A percentile compares a stretch with the other conserved stretches of the same genome.
Evolutionary conservation across 2,797 vertebrate genomes (phyloP).

Genomic region (Ptychadena robeensis): DNA sequence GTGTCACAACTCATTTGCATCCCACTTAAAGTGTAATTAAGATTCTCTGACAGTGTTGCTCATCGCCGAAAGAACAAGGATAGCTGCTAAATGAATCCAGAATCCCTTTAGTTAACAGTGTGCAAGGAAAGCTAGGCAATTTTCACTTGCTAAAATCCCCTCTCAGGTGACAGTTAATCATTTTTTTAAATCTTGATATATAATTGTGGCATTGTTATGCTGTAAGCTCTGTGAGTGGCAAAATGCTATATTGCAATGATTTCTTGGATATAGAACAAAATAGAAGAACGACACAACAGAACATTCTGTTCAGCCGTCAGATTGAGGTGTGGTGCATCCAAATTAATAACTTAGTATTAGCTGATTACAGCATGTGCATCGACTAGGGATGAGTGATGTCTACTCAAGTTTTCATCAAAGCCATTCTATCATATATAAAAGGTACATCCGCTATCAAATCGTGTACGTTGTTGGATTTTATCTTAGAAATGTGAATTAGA

Average conservation of each 20-base stretch:
- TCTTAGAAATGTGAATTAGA: not conserved
- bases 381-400: not conserved
- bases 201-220: constrained; percentile 50
- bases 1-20: constrained; percentile 85
- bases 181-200: constrained; percentile 48
- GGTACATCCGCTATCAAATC: not conserved
- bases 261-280: constrained; percentile 14
- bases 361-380: not conserved
- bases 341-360: not conserved
- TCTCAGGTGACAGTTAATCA: constrained; percentile 65
- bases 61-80: constrained; percentile 80
- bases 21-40: constrained; percentile 84
- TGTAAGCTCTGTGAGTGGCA: constrained; percentile 10
- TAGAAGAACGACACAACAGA: not conserved
- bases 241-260: constrained; percentile 30
- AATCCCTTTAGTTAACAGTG: constrained; percentile 74
- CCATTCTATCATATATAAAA: not conserved
- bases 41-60: constrained; percentile 79
- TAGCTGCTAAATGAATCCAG: constrained; percentile 80
- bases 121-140: constrained; percentile 73
- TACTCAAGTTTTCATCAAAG: not conserved
- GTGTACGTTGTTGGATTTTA: not conserved
- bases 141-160: constrained; percentile 72
- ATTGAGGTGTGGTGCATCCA: not conserved
- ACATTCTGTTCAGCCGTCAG: constrained; percentile 23